Evolutionary conservation across 1,140 invertebrate species (phyloP).

Genomic region (Bemisia tabaci): DNA sequence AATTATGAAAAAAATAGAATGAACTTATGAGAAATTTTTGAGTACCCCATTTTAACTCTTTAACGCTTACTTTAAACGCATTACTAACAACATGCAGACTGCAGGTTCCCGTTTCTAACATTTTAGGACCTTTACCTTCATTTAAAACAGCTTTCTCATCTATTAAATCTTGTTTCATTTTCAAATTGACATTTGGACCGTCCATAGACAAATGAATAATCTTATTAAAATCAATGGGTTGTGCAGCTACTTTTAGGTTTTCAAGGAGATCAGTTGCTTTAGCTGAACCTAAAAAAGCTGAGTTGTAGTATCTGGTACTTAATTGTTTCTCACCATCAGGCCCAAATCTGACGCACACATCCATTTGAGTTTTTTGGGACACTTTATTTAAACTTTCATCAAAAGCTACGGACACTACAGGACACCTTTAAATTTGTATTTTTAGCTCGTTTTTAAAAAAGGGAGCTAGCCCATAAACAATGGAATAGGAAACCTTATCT

Average conservation of each 20-base stretch:
- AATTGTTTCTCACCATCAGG: conserved; percentile 7
- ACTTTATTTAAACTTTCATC: conserved; percentile 13
- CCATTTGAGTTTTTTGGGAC: conserved; percentile 10
- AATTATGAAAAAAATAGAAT: conserved; percentile 13
- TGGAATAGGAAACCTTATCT: neutral
- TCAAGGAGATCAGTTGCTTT: conserved; percentile 17
- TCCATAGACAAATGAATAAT: conserved; percentile 20
- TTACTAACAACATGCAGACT: conserved; percentile 14
- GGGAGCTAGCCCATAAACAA: neutral
- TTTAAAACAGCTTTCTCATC: neutral
- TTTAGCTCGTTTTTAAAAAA: neutral
- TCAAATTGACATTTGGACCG: conserved; percentile 15
- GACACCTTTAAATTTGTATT: neutral
- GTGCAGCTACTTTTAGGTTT: conserved; percentile 9
- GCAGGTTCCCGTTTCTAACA: conserved; percentile 16
- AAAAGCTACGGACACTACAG: neutral
- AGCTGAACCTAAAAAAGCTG: conserved; percentile 17
- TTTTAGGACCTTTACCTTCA: neutral
- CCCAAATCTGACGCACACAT: conserved; percentile 8
- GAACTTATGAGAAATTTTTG: conserved; percentile 11
- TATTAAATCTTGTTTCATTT: conserved; percentile 13
- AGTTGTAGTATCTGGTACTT: conserved; percentile 15
- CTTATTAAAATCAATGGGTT: conserved; percentile 12
- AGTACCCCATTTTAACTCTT: conserved; percentile 10
- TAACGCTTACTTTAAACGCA: conserved; percentile 14